Conservation (phyloP, 1,140 invertebrate species). For the Phocides pigmalion region DNA sequence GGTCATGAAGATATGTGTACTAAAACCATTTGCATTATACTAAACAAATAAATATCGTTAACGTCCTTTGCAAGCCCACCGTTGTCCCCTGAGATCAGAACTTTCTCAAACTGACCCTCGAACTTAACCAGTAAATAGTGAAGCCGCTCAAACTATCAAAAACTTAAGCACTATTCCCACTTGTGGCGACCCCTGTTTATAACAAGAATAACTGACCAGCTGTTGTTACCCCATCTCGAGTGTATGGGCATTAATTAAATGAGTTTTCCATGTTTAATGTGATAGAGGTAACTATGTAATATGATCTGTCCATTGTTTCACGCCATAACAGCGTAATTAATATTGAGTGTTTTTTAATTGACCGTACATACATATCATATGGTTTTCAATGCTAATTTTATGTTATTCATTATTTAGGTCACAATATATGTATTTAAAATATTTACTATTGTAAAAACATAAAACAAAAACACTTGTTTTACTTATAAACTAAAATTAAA, state of each 20-base stretch:
- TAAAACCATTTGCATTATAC: slow-evolving; percentile 12
- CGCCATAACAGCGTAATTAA: slow-evolving; percentile 7
- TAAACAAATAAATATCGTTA: slow-evolving; percentile 32
- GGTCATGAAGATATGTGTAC: background rate
- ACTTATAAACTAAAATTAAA: no score
- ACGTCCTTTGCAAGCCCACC: slow-evolving; percentile 29
- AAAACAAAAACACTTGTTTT: no score
- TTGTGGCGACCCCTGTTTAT: slow-evolving; percentile 67
- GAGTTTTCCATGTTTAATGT: slow-evolving; percentile 41
- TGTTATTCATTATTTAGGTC: no score
- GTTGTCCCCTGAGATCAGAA: slow-evolving; percentile 50
- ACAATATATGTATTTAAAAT: no score
- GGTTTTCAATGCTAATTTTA: no score
- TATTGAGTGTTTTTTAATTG: slow-evolving; percentile 2
- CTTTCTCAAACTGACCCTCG: slow-evolving; percentile 55
- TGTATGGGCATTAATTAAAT: slow-evolving; percentile 50
- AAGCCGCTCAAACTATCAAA: slow-evolving; percentile 78
- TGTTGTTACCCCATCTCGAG: slow-evolving; percentile 40
- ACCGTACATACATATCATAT: background rate
- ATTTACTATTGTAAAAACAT: no score
- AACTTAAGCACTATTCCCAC: slow-evolving; percentile 75
- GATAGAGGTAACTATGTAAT: slow-evolving; percentile 12
- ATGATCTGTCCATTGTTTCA: slow-evolving; percentile 15
- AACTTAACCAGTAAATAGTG: slow-evolving; percentile 71
- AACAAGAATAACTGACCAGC: slow-evolving; percentile 54